Conservation (phyloP, 2,797 vertebrate genomes). For the Gymnothorax javanicus region DNA sequence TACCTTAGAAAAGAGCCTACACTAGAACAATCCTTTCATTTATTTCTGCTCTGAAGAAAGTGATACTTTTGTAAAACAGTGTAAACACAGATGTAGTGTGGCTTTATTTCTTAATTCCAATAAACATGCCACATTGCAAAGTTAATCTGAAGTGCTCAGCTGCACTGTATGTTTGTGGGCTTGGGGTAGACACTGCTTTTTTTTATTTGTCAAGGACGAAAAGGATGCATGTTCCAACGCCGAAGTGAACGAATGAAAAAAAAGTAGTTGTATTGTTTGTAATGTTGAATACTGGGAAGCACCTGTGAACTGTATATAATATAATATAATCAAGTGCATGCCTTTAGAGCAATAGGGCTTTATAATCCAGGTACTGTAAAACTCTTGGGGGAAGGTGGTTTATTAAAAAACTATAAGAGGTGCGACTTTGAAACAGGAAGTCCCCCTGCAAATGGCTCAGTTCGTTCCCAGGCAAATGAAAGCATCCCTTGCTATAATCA, state of each 20-base stretch:
- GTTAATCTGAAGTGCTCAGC: no score
- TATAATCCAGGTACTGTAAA: constrained; percentile 54
- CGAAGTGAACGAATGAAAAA: constrained; percentile 8
- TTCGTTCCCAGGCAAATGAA: constrained; percentile 33
- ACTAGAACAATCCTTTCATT: constrained; percentile 51
- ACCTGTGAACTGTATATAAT: constrained; percentile 34
- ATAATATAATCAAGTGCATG: constrained; percentile 41
- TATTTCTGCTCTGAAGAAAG: constrained; percentile 48
- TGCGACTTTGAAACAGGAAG: constrained; percentile 17
- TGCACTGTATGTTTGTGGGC: not conserved
- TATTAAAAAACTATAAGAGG: constrained; percentile 17
- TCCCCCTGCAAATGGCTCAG: not conserved
- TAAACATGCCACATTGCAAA: not conserved
- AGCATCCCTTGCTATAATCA: constrained; percentile 43
- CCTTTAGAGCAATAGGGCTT: constrained; percentile 39
- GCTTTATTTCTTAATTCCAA: not conserved
- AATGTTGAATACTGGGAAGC: constrained; percentile 50
- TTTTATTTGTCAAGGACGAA: constrained; percentile 34
- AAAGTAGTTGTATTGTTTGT: constrained; percentile 2
- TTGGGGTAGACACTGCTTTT: not conserved
- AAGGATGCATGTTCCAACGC: constrained; percentile 25
- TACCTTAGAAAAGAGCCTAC: not conserved
- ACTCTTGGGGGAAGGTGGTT: constrained; percentile 56
- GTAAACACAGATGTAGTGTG: constrained; percentile 16
- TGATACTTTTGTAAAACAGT: not conserved